Evolutionary conservation across 2,113 vertebrate genomes (phyloP).

Genomic region (Phyllostomus hastatus): DNA sequence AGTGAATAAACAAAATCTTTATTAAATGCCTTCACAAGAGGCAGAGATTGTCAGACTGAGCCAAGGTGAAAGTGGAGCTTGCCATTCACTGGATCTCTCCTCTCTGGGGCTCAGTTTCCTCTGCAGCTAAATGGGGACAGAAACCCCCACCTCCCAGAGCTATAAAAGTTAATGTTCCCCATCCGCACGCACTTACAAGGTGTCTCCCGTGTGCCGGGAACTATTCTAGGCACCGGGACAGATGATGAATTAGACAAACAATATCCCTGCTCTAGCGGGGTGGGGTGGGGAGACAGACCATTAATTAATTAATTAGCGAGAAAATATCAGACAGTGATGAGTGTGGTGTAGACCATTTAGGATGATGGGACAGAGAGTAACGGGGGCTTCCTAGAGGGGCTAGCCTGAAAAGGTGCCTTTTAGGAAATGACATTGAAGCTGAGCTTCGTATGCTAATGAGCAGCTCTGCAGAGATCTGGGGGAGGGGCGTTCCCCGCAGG

Average conservation of each 20-base stretch:
- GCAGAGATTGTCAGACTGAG: not conserved
- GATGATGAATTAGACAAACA: not conserved
- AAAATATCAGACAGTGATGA: not conserved
- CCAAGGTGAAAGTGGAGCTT: not conserved
- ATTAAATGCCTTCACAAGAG: not conserved
- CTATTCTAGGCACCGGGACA: not conserved
- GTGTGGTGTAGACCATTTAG: not conserved
- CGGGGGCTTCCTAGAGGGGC: not conserved
- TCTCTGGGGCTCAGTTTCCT: not conserved
- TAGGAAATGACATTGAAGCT: not conserved
- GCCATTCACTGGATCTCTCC: not conserved
- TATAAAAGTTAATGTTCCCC: not conserved
- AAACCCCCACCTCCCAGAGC: not conserved
- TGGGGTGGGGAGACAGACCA: not conserved
- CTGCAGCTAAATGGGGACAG: not conserved
- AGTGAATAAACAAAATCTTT: no score
- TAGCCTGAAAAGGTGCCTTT: not conserved
- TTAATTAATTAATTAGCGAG: slow-evolving; percentile 42
- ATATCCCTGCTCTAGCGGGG: not conserved
- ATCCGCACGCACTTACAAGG: not conserved
- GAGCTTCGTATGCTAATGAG: not conserved
- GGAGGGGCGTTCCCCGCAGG: accelerated
- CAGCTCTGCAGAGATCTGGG: accelerated
- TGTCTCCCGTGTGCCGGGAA: not conserved
- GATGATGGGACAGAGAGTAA: not conserved